Base-by-base conservation (phyloP, 2,888 invertebrate species). In the Patella caerulea region DNA sequence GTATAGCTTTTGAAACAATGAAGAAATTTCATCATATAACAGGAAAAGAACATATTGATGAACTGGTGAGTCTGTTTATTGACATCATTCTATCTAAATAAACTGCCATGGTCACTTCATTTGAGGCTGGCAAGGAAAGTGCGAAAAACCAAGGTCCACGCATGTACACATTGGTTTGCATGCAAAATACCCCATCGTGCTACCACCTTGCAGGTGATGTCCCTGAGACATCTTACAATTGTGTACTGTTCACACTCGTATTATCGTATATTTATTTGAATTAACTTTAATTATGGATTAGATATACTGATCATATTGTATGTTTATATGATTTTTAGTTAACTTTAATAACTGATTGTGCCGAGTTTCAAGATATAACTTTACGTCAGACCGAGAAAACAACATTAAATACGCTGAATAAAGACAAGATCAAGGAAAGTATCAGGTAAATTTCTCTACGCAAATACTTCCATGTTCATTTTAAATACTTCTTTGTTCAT, bases 1-100 rank as follows among this genome's bases (percentile, higher is more conserved):
- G 91, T 78, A 86, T 93, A 77, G 94, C 94, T 77, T 94, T 95
- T 89, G 94, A 94, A 85, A 96, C 96, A 3, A 95, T 96, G 95
- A 95, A 95, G 88, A 86, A 85, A 29, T 86, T 90, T 72, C 79
- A 82, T 71, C 78, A 82, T 29, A 80, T 92, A 17, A 83, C 81
- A 19, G 90, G 89, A 45, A 84, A 83, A 7, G 91, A 91, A 81
- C 85, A 84, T 12, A 78, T 92, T n/a, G 79, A 86, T 72, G 90
- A 91, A 29, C 77, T 92, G 88, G 89, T 92, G 81, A 80, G 83
- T 45, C 14, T 15, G 15, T 52, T 70, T 24, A 53, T 65, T 45
- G 45, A 45, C 45, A 45, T 45, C 45, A 45, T 45, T 45, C 45
- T 45, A 45, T 7, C 45, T 65, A 65, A 19, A 19, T 65, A 65